Percentiles rank a stretch among this genome's conserved stretches.
Evolutionary conservation across 37 sponge, comb jelly and placozoan genomes (phyloP).

Genomic region (Ephydatia muelleri): DNA sequence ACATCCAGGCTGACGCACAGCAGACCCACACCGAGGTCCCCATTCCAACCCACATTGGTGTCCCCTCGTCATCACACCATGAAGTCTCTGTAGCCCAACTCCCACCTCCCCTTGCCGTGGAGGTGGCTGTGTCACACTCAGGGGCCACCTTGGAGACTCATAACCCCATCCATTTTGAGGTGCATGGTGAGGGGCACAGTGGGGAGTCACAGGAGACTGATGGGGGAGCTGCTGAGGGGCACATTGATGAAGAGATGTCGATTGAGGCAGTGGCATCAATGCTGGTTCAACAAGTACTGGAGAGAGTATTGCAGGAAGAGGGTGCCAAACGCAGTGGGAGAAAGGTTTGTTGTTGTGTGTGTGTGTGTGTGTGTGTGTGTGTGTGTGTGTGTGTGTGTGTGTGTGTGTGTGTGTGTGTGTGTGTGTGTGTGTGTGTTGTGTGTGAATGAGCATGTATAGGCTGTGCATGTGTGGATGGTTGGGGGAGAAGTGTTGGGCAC

Average conservation of each 20-base stretch:
- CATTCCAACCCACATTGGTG: background rate
- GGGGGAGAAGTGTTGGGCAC: too few species aligned
- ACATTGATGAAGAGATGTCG: background rate
- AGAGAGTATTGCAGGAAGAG: constrained; percentile 7
- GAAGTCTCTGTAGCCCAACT: too few species aligned
- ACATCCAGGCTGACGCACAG: background rate
- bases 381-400: background rate
- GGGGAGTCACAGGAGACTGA: background rate
- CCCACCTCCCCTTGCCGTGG: too few species aligned
- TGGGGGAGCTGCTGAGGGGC: background rate
- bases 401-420: background rate
- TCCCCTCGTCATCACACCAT: too few species aligned
- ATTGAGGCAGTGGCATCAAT: background rate
- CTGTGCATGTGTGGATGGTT: background rate
- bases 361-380: background rate
- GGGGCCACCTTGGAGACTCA: background rate
- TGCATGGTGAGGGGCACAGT: background rate
- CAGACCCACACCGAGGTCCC: background rate
- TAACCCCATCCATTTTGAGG: background rate
- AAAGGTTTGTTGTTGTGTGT: constrained; percentile 6
- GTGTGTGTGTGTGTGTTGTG: constrained; percentile 9
- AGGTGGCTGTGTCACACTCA: background rate
- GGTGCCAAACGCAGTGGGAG: background rate
- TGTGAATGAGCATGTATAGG: background rate
- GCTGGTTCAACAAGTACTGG: constrained; percentile 4